Conservation (phyloP, 2,113 vertebrate genomes). For the Pyxicephalus adspersus region DNA sequence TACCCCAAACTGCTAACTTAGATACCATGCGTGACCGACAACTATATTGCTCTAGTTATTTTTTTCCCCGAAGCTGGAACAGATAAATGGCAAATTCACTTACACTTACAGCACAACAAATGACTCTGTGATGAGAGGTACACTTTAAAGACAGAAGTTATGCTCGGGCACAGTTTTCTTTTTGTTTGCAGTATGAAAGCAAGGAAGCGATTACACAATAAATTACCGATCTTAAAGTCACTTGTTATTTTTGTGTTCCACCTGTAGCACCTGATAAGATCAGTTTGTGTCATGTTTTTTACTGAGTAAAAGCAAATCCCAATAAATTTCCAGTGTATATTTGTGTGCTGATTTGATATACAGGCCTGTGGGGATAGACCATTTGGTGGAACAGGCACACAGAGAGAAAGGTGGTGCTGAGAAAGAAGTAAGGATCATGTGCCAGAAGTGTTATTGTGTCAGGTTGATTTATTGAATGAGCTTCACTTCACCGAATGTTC, state of each 20-base stretch:
- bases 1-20: too few relatives aligned
- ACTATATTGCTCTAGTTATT: too few relatives aligned
- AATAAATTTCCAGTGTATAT: slow-evolving; percentile 99
- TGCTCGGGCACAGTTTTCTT: slow-evolving; percentile 14
- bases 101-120: slow-evolving; percentile 3
- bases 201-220: slow-evolving; percentile 31
- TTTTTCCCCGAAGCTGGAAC: too few relatives aligned
- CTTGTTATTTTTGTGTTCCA: slow-evolving; percentile 65
- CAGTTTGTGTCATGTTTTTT: slow-evolving; percentile 72
- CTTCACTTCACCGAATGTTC: slow-evolving; percentile 99
- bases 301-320: slow-evolving; percentile 98
- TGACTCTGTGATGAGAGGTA: slow-evolving; percentile 32
- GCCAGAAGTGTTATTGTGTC: slow-evolving; percentile 99
- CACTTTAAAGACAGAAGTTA: slow-evolving; percentile 30
- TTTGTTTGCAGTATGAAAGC: slow-evolving; percentile 29
- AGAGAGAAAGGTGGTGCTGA: slow-evolving; percentile 95
- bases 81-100: not conserved
- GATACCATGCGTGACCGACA: too few relatives aligned
- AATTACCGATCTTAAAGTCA: slow-evolving; percentile 44
- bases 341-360: slow-evolving; percentile 98
- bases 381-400: slow-evolving; percentile 96
- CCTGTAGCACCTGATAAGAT: slow-evolving; percentile 91
- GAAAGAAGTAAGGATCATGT: slow-evolving; percentile 86
- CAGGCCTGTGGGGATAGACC: slow-evolving; percentile 96
- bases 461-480: slow-evolving; percentile 99